These are phyloP conservation scores for Ciconia stormi DNA, from an alignment of 2,113 vertebrate species.

Conservation along the genomic window DNA sequence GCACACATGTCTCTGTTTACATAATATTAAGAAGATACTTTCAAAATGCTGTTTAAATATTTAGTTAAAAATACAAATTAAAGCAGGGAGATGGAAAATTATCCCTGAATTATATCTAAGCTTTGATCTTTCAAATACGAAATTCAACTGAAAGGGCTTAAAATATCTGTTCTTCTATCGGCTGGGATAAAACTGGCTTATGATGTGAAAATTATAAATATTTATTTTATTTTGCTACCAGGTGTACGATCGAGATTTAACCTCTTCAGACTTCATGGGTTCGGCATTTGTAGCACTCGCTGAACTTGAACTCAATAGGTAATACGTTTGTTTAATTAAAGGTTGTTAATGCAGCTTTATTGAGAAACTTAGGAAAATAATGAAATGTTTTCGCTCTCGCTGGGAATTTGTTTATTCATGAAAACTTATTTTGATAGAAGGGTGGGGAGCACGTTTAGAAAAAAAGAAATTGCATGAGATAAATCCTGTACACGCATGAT, in stretches of 20 bases:
- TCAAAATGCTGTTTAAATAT: conserved; percentile 64
- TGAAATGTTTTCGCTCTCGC: not conserved
- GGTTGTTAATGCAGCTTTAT: not conserved
- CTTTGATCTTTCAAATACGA: conserved; percentile 29
- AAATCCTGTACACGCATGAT: accelerated
- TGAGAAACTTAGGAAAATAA: not conserved
- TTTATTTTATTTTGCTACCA: conserved; percentile 54
- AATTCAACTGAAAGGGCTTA: conserved; percentile 14
- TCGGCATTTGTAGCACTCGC: conserved; percentile 77
- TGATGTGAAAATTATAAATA: not conserved
- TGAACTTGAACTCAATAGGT: conserved; percentile 89
- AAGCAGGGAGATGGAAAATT: conserved; percentile 16
- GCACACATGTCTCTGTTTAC: conserved; percentile 57
- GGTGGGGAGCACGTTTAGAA: not conserved
- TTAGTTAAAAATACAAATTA: conserved; percentile 48
- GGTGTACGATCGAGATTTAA: conserved; percentile 94
- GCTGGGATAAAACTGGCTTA: not conserved
- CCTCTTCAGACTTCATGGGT: conserved; percentile 94
- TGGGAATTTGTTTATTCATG: not conserved
- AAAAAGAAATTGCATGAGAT: not conserved
- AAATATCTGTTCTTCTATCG: not conserved
- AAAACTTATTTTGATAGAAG: not conserved
- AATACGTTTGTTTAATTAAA: not conserved
- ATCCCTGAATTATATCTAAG: conserved; percentile 25
- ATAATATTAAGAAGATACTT: conserved; percentile 51